These are phyloP conservation scores for Leptinotarsa texana DNA, from an alignment of 1,140 invertebrate genomes.

Conservation along the genomic window DNA sequence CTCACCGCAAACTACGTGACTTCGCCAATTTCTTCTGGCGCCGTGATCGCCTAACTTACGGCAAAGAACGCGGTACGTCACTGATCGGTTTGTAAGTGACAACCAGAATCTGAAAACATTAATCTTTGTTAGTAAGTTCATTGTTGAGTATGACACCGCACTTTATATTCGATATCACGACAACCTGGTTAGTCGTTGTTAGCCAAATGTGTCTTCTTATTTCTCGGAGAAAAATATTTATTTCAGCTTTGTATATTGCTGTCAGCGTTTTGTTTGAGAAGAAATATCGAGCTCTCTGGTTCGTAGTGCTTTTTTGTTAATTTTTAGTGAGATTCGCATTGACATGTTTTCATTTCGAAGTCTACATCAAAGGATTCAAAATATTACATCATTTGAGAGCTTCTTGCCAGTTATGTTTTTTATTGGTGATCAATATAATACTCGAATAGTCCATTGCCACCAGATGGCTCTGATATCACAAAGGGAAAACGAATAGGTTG, in stretches of 20 bases:
- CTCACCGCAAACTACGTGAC: neutral
- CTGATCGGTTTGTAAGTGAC: slow-evolving; percentile 29
- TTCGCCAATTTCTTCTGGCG: neutral
- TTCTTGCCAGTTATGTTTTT: no score
- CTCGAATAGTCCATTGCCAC: no score
- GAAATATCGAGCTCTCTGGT: neutral
- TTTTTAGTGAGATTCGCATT: neutral
- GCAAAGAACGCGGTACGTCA: neutral
- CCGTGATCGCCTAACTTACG: neutral
- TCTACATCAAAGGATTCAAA: no score
- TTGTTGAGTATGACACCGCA: slow-evolving; percentile 44
- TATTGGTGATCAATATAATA: no score
- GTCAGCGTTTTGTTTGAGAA: slow-evolving; percentile 7
- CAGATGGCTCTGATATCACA: no score
- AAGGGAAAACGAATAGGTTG: no score
- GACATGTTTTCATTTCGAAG: neutral
- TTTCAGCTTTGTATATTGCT: slow-evolving; percentile 19
- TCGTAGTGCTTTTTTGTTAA: neutral
- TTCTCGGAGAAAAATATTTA: slow-evolving; percentile 11
- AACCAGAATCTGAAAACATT: slow-evolving; percentile 40
- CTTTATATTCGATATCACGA: slow-evolving; percentile 32
- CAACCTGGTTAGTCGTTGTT: slow-evolving; percentile 17
- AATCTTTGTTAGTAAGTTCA: slow-evolving; percentile 47
- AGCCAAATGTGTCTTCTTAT: slow-evolving; percentile 18
- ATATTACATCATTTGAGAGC: no score